These are phyloP conservation scores for Cyprinodon brontotheroides DNA, from an alignment of 2,113 vertebrate genomes.

Conservation along the genomic window DNA sequence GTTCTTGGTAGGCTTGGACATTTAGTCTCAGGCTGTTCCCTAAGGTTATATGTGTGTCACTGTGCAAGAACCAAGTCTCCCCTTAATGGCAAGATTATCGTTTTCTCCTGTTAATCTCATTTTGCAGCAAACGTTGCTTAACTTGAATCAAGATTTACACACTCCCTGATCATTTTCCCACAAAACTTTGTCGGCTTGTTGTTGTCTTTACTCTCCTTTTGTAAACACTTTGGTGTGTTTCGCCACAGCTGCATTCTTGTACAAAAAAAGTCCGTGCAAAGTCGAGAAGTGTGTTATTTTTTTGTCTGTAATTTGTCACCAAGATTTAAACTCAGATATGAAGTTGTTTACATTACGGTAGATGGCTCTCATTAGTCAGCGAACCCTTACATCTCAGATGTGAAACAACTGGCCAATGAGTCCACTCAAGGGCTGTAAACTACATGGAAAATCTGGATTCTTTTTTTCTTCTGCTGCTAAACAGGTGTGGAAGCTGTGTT, in stretches of 20 bases:
- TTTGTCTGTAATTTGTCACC: conserved; percentile 51
- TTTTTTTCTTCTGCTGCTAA: not conserved
- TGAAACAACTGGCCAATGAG: conserved; percentile 21
- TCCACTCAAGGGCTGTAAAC: conserved; percentile 10
- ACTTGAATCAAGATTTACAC: conserved; percentile 5
- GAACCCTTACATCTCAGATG: conserved; percentile 9
- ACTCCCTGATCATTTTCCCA: conserved; percentile 23
- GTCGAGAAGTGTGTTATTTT: conserved; percentile 48
- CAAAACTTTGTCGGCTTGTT: conserved; percentile 29
- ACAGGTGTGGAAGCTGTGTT: not conserved
- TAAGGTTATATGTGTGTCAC: not conserved
- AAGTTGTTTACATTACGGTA: conserved; percentile 48
- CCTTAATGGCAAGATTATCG: not conserved
- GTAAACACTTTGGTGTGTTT: conserved; percentile 53
- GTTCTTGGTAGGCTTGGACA: conserved; percentile 70
- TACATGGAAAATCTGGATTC: not conserved
- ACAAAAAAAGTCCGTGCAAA: conserved; percentile 3
- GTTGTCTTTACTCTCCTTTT: conserved; percentile 36
- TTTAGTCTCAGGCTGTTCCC: not conserved
- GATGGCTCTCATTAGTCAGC: conserved; percentile 44
- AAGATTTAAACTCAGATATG: conserved; percentile 46
- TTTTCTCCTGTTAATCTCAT: not conserved
- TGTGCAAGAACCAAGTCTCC: not conserved
- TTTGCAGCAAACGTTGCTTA: conserved; percentile 12
- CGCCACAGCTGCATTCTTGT: conserved; percentile 16